Evolutionary conservation across 1,140 invertebrate species (phyloP).

Genomic region (Drosophila erecta): DNA sequence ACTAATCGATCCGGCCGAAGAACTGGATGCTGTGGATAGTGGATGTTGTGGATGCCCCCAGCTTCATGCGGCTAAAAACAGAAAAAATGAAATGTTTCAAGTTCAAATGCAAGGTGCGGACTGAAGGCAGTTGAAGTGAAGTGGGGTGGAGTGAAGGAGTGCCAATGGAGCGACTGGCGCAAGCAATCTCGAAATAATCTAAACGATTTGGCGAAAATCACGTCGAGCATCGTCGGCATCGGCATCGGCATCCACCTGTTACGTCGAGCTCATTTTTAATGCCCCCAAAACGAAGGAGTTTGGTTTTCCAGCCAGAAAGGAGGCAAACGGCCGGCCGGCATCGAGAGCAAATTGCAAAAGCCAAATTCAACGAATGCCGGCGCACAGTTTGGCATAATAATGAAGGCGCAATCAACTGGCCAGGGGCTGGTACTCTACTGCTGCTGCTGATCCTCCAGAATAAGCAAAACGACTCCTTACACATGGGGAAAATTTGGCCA

Average conservation of each 20-base stretch:
- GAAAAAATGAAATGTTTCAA: slow-evolving; percentile 80
- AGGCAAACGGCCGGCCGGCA: slow-evolving; percentile 45
- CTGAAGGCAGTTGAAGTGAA: slow-evolving; percentile 11
- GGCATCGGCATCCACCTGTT: slow-evolving; percentile 71
- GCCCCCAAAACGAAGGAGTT: slow-evolving; percentile 56
- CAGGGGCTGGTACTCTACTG: slow-evolving; percentile 27
- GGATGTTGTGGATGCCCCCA: slow-evolving; percentile 47
- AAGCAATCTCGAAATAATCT: slow-evolving; percentile 83
- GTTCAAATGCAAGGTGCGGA: slow-evolving; percentile 81
- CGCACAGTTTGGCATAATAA: slow-evolving; percentile 82
- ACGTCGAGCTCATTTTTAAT: slow-evolving; percentile 81
- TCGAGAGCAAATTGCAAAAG: slow-evolving; percentile 82
- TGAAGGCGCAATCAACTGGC: slow-evolving; percentile 80
- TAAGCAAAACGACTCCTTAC: slow-evolving; percentile 28
- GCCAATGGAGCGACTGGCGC: slow-evolving; percentile 61
- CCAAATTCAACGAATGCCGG: slow-evolving; percentile 80
- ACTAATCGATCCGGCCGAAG: slow-evolving; percentile 73
- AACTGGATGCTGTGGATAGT: slow-evolving; percentile 33
- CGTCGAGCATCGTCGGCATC: slow-evolving; percentile 57
- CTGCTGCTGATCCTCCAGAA: slow-evolving; percentile 33
- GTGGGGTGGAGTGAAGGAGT: slow-evolving; percentile 30
- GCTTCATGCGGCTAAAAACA: slow-evolving; percentile 40
- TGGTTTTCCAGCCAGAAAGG: slow-evolving; percentile 11
- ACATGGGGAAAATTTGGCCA: slow-evolving; percentile 27
- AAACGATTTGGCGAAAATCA: slow-evolving; percentile 83